A percentile compares a stretch with the other conserved stretches of the same genome.
These are phyloP conservation scores for Orthonychiurus folsomi DNA, from an alignment of 2,888 invertebrate species.

Conservation along the genomic window DNA sequence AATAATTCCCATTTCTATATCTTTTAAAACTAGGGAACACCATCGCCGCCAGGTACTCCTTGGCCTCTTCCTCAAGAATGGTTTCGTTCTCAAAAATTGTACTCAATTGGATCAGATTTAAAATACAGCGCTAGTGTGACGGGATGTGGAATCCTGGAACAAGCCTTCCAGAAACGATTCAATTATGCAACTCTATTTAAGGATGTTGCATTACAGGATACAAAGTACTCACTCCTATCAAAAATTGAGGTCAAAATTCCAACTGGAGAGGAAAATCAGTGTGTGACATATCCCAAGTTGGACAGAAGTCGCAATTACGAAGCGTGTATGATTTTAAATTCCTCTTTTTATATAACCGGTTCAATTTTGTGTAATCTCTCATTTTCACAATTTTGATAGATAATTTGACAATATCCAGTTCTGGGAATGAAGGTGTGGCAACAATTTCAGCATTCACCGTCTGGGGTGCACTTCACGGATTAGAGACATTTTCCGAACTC, in stretches of 20 bases:
- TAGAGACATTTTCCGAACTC: constrained; percentile 79
- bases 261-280: background rate
- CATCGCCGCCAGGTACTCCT: constrained; percentile 29
- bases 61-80: constrained; percentile 30
- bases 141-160: constrained; percentile 25
- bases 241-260: background rate
- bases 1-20: too few species aligned
- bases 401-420: background rate
- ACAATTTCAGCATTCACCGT: background rate
- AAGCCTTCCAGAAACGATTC: constrained; percentile 28
- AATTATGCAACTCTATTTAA: constrained; percentile 19
- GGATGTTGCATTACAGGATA: constrained; percentile 12
- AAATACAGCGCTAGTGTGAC: constrained; percentile 9
- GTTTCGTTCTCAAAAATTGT: background rate
- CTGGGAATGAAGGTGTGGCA: background rate
- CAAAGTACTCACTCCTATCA: background rate
- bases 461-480: constrained; percentile 56
- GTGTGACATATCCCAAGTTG: background rate
- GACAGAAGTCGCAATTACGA: background rate
- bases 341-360: background rate
- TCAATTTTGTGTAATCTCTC: background rate
- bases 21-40: constrained; percentile 14
- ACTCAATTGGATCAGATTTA: constrained; percentile 10
- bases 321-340: too few species aligned
- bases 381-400: constrained; percentile 10